phyloP scores from a whole-genome alignment of 92 coral and sea anemone genomes.

The Paragorgia papillata region DNA sequence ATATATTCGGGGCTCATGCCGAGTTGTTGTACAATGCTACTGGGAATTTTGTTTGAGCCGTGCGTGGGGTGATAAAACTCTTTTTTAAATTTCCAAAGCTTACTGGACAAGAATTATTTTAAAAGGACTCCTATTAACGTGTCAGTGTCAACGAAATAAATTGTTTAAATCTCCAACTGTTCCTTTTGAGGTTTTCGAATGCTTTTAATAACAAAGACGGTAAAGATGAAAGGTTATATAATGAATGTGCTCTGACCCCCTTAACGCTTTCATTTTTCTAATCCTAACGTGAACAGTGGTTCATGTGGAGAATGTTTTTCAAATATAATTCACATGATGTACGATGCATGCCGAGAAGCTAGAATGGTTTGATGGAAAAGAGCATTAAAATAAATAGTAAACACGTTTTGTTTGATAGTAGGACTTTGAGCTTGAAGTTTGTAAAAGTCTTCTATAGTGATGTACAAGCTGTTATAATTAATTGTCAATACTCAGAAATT shows the following conservation, averaged over 20 bases:
- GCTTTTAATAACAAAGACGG: conserved; percentile 6
- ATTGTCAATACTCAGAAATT: no score
- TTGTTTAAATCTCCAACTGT: background rate
- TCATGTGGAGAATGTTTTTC: conserved; percentile 1
- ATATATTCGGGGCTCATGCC: conserved; percentile 1
- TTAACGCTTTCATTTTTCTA: background rate
- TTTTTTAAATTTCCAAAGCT: background rate
- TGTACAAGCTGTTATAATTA: no score
- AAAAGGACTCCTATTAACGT: background rate
- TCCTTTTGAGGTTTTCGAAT: background rate
- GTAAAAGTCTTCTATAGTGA: no score
- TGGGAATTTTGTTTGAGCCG: background rate
- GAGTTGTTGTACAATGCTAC: background rate
- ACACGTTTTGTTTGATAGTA: no score
- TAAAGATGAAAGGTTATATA: background rate
- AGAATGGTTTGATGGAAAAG: background rate
- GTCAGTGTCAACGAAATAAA: background rate
- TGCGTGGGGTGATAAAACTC: background rate
- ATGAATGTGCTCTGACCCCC: background rate
- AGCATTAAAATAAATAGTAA: background rate
- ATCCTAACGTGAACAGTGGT: background rate
- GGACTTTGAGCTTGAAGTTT: no score
- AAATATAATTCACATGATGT: background rate
- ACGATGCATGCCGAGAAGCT: background rate
- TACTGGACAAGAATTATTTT: background rate